phyloP scores from a whole-genome alignment of 2,888 invertebrate genomes.

The Pyrochroa serraticornis region DNA sequence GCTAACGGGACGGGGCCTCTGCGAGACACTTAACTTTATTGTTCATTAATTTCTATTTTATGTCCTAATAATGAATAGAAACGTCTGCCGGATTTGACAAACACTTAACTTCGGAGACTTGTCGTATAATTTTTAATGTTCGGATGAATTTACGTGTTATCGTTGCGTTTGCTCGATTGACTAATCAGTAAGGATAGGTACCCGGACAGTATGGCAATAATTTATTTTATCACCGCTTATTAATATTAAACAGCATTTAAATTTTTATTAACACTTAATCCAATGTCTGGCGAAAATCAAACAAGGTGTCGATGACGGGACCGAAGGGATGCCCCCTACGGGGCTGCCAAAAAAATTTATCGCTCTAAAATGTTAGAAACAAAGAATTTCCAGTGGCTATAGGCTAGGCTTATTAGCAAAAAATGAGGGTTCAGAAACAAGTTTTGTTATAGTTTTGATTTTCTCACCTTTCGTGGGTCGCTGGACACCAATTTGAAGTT shows the following conservation, averaged over 20 bases:
- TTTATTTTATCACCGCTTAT: slow-evolving; percentile 18
- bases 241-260: slow-evolving; percentile 14
- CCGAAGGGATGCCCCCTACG: too few species aligned
- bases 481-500: too few species aligned
- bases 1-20: slow-evolving; percentile 1
- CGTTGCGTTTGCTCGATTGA: not conserved
- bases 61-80: slow-evolving; percentile 34
- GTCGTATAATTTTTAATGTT: slow-evolving; percentile 36
- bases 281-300: too few species aligned
- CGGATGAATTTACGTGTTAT: slow-evolving; percentile 8
- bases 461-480: too few species aligned
- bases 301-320: too few species aligned
- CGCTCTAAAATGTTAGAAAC: too few species aligned
- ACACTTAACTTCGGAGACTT: slow-evolving; percentile 29
- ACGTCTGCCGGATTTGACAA: slow-evolving; percentile 34
- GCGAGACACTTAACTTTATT: slow-evolving; percentile 26
- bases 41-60: slow-evolving; percentile 35
- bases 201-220: slow-evolving; percentile 13
- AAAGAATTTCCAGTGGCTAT: too few species aligned
- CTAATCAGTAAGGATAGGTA: not conserved
- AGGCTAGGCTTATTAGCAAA: too few species aligned
- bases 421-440: too few species aligned
- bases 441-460: too few species aligned
- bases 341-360: too few species aligned
- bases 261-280: not conserved